Conservation (phyloP, 2,797 vertebrate genomes). For the Sebastes diaconus region DNA sequence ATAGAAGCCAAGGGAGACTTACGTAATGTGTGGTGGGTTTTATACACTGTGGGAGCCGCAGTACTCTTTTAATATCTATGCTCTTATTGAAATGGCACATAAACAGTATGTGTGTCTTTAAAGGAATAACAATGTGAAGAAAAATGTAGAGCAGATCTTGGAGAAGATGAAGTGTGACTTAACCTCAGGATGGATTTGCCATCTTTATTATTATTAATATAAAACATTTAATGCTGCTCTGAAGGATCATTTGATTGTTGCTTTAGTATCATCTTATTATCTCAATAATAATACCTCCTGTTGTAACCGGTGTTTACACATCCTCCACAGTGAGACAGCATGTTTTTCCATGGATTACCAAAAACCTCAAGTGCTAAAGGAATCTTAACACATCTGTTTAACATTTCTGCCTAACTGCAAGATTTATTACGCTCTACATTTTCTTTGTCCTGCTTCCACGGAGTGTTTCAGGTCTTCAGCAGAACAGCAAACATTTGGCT, state of each 20-base stretch:
- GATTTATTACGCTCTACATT: constrained; percentile 58
- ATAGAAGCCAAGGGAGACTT: constrained; percentile 44
- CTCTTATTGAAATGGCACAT: neutral
- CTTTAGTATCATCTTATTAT: constrained; percentile 26
- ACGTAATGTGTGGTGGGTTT: constrained; percentile 32
- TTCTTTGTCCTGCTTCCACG: constrained; percentile 24
- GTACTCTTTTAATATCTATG: neutral
- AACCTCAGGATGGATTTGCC: neutral
- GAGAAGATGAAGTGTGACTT: neutral
- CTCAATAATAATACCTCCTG: constrained; percentile 10
- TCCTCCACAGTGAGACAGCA: constrained; percentile 15
- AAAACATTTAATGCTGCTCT: neutral
- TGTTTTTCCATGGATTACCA: constrained; percentile 47
- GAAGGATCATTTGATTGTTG: constrained; percentile 10
- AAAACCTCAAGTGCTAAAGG: constrained; percentile 51
- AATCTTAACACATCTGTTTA: constrained; percentile 68
- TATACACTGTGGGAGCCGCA: constrained; percentile 7
- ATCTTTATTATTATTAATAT: neutral
- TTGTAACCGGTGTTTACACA: constrained; percentile 41
- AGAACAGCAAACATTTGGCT: constrained; percentile 65
- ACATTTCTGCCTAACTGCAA: constrained; percentile 52
- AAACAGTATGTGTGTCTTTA: neutral
- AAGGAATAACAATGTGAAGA: neutral
- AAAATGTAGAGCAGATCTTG: neutral
- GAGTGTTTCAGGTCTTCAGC: constrained; percentile 54